These are phyloP conservation scores for Lampropteryx suffumata DNA, from an alignment of 2,888 invertebrate species.

Conservation along the genomic window DNA sequence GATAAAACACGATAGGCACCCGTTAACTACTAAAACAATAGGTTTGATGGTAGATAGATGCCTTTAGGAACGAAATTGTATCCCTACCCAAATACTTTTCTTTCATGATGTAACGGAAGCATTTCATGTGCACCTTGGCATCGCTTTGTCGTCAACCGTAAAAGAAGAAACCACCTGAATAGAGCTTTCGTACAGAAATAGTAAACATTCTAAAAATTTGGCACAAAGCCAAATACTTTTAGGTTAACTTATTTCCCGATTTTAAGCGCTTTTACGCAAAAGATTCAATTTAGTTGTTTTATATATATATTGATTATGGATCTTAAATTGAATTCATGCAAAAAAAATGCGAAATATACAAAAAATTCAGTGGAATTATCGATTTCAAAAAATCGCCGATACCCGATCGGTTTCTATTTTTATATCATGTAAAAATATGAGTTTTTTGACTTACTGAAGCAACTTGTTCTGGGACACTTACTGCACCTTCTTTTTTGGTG, in stretches of 20 bases:
- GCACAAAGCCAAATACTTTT: conserved; percentile 62
- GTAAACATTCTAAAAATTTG: conserved; percentile 68
- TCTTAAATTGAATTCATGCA: neutral
- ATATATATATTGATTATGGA: neutral
- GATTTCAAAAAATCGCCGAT: conserved; percentile 46
- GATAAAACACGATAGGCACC: no score
- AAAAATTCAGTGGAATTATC: neutral
- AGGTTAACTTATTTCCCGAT: conserved; percentile 61
- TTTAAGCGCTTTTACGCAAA: conserved; percentile 15
- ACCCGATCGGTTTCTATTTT: conserved; percentile 73
- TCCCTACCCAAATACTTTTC: neutral
- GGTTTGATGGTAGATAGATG: no score
- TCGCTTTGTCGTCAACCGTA: conserved; percentile 58
- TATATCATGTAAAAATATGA: conserved; percentile 49
- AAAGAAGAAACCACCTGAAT: conserved; percentile 68
- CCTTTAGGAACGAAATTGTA: no score
- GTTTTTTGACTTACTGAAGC: conserved; percentile 50
- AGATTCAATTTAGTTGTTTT: neutral
- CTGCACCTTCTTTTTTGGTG: conserved; percentile 53
- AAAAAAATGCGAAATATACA: neutral
- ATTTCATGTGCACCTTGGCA: conserved; percentile 36
- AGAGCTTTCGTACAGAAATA: conserved; percentile 74
- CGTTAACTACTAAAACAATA: no score
- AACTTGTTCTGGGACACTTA: conserved; percentile 49
- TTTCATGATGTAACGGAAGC: conserved; percentile 24